Evolutionary conservation across 2,888 invertebrate species (phyloP), one percentile per base, ranked within the genome.

Genomic region (Xanthia togata): DNA sequence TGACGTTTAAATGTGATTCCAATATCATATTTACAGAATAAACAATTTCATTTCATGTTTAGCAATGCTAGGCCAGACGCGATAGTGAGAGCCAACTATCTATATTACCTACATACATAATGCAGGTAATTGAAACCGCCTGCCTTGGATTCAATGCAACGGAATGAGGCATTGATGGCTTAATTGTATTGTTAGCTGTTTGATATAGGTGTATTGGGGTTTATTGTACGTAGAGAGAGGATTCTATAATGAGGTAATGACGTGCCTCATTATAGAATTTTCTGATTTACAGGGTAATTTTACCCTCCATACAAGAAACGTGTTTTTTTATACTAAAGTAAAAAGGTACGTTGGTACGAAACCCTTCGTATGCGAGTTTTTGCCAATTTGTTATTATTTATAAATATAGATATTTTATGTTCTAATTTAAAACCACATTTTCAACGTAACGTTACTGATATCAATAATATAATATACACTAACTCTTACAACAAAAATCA

Each of bases 1-100:
- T n/a, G n/a, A n/a, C n/a, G n/a, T n/a, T n/a, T n/a, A n/a, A n/a
- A n/a, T n/a, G n/a, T n/a, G n/a, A n/a, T n/a, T n/a, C n/a, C n/a
- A n/a, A n/a, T n/a, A n/a, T n/a, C n/a, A n/a, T n/a, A n/a, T n/a
- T n/a, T n/a, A n/a, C n/a, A n/a, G n/a, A n/a, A n/a, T n/a, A n/a
- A n/a, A n/a, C n/a, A n/a, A n/a, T n/a, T n/a, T n/a, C n/a, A n/a
- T n/a, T n/a, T n/a, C 35, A 73, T 73, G 65, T 78, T 88, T 82
- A 86, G 72, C 60, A 12, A 35, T 70, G 76, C 78, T 82, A 72
- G 76, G 53, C 70, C 44, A 26, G 44, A 47, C 69, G 70, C 60
- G 44, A 79, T 70, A 76, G 70, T 70, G 67, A 62, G 38, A 80
- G 72, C 59, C 75, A 73, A 85, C 82, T 83, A 78, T 80, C 14